Evolutionary conservation across 2,113 vertebrate species (phyloP), one percentile per base, ranked within the genome.

Genomic region (Piprites chloris): DNA sequence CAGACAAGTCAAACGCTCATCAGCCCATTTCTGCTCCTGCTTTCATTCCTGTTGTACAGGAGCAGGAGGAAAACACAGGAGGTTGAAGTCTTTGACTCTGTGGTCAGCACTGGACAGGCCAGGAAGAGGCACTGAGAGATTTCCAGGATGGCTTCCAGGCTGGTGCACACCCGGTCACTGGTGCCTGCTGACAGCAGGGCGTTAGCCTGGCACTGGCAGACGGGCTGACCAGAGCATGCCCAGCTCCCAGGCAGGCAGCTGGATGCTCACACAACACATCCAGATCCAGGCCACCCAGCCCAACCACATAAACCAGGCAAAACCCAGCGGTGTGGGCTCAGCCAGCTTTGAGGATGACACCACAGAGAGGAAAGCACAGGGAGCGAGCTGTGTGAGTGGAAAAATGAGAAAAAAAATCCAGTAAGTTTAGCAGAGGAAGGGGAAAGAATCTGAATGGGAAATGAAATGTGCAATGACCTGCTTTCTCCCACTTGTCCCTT

Each of bases 81-180:
- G 20, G 7, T 4, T 0, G 0, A 71, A n/a, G 22, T 62, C 61
- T 66, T 21, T 12, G 6, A 30, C 23, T n/a, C 18, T 32, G 13
- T 6, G 23, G 59, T 28, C 33, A 52, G 80, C 33, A 41, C 12
- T 1, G 8, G 47, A 21, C 9, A 49, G 30, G 42, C 35, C 35
- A 11, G 28, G 32, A 71, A 75, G 35, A 59, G n/a, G 56, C 61
- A 35, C 3, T 11, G 55, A 87, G 66, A 53, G 47, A 9, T 44
- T 56, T 53, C 52, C 37, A 44, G 55, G 41, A 7, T 0, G 8
- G 41, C 5, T 74, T 71, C 39, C 35, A 52, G 68, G 58, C 44
- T 37, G 61, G 20, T 0, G 5, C 6, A 35, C 24, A 26, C 18
- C 15, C 0, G 3, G 52, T 8, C 3, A 1, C 18, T 20, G 74